Evolutionary conservation across 1,140 invertebrate genomes (phyloP).

Genomic region (Zophobas morio): DNA sequence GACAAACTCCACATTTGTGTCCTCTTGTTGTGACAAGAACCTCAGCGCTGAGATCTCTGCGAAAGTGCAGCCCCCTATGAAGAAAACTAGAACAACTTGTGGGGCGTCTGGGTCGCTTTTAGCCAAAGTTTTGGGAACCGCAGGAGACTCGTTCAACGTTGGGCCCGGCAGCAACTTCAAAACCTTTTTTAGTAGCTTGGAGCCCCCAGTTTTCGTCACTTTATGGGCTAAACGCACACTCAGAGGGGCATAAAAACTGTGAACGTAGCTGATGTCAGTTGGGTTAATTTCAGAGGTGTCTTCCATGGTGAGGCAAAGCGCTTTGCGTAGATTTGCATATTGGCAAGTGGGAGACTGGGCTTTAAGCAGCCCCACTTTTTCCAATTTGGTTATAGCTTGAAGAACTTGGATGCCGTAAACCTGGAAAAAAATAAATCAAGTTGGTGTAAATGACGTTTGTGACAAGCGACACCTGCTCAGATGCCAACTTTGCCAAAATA

Average conservation of each 20-base stretch:
- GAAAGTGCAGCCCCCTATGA: conserved; percentile 96
- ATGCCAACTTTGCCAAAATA: no score
- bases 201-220: conserved; percentile 86
- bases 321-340: conserved; percentile 74
- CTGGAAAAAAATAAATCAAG: conserved; percentile 51
- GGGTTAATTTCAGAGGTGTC: conserved; percentile 88
- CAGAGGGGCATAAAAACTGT: conserved; percentile 95
- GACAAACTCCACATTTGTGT: conserved; percentile 92
- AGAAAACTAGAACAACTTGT: conserved; percentile 92
- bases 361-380: conserved; percentile 88
- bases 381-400: conserved; percentile 88
- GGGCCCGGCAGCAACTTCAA: conserved; percentile 73
- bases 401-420: conserved; percentile 93
- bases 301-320: conserved; percentile 85
- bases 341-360: conserved; percentile 79
- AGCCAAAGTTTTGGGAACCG: conserved; percentile 51
- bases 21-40: conserved; percentile 93
- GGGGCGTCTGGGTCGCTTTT: conserved; percentile 73
- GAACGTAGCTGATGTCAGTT: conserved; percentile 94
- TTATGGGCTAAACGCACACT: conserved; percentile 90
- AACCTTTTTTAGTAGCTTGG: conserved; percentile 78
- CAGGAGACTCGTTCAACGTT: conserved; percentile 71
- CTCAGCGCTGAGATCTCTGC: conserved; percentile 95
- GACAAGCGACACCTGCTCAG: no score
- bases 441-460: no score